Conservation (phyloP, 2,113 vertebrate species). For the Rhodinocichla rosea region DNA sequence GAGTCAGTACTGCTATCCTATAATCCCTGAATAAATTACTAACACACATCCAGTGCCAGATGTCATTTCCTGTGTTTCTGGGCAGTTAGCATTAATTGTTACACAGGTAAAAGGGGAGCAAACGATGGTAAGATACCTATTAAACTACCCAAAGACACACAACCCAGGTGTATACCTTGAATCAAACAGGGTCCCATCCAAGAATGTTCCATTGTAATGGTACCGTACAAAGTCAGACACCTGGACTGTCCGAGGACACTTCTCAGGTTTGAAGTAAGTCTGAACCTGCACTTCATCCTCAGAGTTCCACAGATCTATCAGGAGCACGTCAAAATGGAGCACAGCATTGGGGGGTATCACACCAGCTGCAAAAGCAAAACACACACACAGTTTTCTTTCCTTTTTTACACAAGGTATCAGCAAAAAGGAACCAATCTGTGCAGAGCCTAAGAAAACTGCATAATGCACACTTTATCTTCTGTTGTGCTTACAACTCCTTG, state of each 20-base stretch:
- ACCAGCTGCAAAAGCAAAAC: constrained; percentile 75
- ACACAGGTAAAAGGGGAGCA: not conserved
- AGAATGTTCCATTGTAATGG: constrained; percentile 94
- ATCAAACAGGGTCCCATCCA: constrained; percentile 97
- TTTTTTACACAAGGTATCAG: not conserved
- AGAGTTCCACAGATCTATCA: constrained; percentile 92
- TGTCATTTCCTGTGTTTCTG: not conserved
- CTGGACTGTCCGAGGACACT: constrained; percentile 84
- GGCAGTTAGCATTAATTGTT: not conserved
- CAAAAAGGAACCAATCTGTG: rapidly evolving
- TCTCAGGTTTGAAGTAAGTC: constrained; percentile 83
- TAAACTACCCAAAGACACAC: not conserved
- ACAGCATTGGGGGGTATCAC: constrained; percentile 88
- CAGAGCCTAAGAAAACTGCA: not conserved
- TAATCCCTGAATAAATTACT: not conserved
- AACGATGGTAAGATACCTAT: not conserved
- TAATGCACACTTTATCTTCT: not conserved
- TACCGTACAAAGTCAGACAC: constrained; percentile 96
- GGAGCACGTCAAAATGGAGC: constrained; percentile 93
- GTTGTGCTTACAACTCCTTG: not conserved
- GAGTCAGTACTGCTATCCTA: not conserved
- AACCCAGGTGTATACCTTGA: constrained; percentile 80
- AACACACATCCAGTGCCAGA: not conserved
- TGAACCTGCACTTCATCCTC: constrained; percentile 88
- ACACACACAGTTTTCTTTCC: not conserved